phyloP scores from a whole-genome alignment of 53 echinoderm and acorn worm species.

The Echinometra lucunter region DNA sequence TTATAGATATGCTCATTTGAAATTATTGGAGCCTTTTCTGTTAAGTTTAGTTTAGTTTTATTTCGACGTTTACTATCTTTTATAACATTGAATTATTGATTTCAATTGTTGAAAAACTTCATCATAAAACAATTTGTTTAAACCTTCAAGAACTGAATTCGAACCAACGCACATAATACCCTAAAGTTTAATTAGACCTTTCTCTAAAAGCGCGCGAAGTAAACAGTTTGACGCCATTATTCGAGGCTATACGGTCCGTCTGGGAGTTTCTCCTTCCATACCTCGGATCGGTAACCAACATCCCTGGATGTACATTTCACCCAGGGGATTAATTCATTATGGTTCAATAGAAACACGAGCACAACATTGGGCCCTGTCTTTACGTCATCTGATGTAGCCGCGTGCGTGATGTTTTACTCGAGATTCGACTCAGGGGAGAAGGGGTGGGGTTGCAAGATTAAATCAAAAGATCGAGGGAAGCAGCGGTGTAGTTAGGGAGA shows the following conservation, averaged over 20 bases:
- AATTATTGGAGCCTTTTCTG: too few relatives aligned
- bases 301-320: slow-evolving; percentile 34
- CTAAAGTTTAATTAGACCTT: background rate
- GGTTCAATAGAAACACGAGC: slow-evolving; percentile 23
- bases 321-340: slow-evolving; percentile 15
- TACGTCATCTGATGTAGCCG: background rate
- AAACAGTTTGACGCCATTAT: background rate
- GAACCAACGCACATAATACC: background rate
- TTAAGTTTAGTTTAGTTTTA: too few relatives aligned
- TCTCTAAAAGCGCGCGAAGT: background rate
- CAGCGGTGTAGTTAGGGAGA: too few relatives aligned
- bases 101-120: too few relatives aligned
- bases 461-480: slow-evolving; percentile 15
- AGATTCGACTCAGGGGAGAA: background rate
- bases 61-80: too few relatives aligned
- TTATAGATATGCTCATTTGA: too few relatives aligned
- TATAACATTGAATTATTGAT: too few relatives aligned
- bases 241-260: background rate
- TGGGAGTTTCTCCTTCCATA: background rate
- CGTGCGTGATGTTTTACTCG: slow-evolving; percentile 22
- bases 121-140: background rate
- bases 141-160: background rate
- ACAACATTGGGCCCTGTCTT: slow-evolving; percentile 33
- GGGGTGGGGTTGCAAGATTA: background rate
- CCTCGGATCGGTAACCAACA: background rate